Evolutionary conservation across 1,140 invertebrate genomes (phyloP), one percentile per base, ranked within the genome.

Genomic region (Tribolium madens): DNA sequence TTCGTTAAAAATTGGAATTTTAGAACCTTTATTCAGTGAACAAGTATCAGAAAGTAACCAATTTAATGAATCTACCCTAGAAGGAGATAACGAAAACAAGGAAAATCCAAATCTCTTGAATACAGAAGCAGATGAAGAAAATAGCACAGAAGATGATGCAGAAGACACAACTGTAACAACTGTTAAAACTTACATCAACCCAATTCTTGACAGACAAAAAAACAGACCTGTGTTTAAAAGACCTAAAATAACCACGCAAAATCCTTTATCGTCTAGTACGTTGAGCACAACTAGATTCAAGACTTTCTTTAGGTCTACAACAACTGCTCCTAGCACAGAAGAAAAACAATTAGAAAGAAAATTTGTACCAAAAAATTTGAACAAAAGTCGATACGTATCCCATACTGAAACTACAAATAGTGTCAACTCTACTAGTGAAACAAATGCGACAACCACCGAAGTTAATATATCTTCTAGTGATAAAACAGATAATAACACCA

Each of bases 381-480:
- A 14, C 36, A 3, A 26, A 12, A 33, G 0, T 7, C 10, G 57
- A 14, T 36, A 64, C 31, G 6, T 64, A n/a, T n/a, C 53, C n/a
- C n/a, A n/a, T 7, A 31, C 6, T 21, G 53, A 13, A 60, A 21
- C 5, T 13, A 47, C 36, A 48, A 71, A 50, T 10, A 48, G 4
- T 17, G 15, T 3, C 15, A 71, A 9, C 3, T 21, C 36, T 0
- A 42, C 36, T 42, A n/a, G 33, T 36, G 15, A 14, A 15, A 15
- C 2, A 15, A 42, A n/a, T 46, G 42, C 2, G 6, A 70, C 75
- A 48, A 74, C 75, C 4, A 77, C 75, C 42, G 78, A 76, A 74
- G 9, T 36, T 60, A 57, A 64, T 50, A 42, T 12, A 7, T 2
- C 46, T n/a, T n/a, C n/a, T n/a, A n/a, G n/a, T n/a, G n/a, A n/a